A percentile compares a stretch with the other conserved stretches of the same genome.
Evolutionary conservation across 1,140 invertebrate species (phyloP).

Genomic region (Drosophila pseudoananassae): DNA sequence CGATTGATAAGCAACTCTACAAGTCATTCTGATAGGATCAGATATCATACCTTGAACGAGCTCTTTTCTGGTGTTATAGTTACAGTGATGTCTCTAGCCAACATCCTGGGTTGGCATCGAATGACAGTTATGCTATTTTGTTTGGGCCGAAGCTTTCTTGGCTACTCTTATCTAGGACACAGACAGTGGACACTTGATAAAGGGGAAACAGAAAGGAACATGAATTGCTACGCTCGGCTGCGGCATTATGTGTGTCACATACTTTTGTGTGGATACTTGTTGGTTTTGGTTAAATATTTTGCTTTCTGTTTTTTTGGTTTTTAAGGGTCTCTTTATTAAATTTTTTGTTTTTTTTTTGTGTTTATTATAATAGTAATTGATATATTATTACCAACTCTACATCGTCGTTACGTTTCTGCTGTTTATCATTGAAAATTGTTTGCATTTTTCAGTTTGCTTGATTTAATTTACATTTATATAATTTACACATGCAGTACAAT

Average conservation of each 20-base stretch:
- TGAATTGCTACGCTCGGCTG: constrained; percentile 11
- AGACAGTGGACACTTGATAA: constrained; percentile 28
- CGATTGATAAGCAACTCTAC: constrained; percentile 31
- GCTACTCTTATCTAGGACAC: constrained; percentile 21
- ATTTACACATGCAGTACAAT: constrained; percentile 68
- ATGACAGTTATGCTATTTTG: constrained; percentile 21
- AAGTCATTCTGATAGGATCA: constrained; percentile 15
- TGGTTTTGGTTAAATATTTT: constrained; percentile 13
- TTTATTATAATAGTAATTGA: constrained; percentile 76
- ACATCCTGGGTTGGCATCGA: constrained; percentile 3
- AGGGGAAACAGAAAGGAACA: background rate
- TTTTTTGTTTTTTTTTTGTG: constrained; percentile 53
- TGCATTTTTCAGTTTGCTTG: constrained; percentile 30
- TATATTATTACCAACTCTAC: constrained; percentile 71
- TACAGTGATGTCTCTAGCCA: constrained; percentile 46
- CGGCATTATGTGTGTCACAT: constrained; percentile 3
- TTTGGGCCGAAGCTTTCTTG: constrained; percentile 15
- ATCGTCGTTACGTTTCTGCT: constrained; percentile 39
- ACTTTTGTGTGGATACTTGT: constrained; percentile 15
- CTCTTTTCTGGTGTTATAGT: constrained; percentile 48
- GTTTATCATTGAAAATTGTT: constrained; percentile 53
- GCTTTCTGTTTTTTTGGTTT: constrained; percentile 1
- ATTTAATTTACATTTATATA: constrained; percentile 63
- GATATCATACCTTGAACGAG: constrained; percentile 2
- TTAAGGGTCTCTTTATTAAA: constrained; percentile 71